Percentiles rank a stretch among this genome's conserved stretches.
Conservation (phyloP, 92 coral and sea anemone genomes). For the Porites cylindrica region DNA sequence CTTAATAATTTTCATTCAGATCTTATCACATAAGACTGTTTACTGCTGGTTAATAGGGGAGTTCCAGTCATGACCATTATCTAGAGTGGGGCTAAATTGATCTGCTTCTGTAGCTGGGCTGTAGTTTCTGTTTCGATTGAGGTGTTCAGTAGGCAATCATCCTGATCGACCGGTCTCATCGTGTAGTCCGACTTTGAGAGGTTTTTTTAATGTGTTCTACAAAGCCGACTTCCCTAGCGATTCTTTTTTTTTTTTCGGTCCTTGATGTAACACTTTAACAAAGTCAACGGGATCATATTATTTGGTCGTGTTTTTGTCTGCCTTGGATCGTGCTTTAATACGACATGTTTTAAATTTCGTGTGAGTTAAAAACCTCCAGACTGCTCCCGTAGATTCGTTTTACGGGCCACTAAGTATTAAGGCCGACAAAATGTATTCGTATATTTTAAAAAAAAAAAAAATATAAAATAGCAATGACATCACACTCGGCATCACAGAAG, state of each 20-base stretch:
- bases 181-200: not conserved
- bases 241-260: not conserved
- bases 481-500: not conserved
- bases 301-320: not conserved
- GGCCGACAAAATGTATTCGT: too few species aligned
- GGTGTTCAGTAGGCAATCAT: not conserved
- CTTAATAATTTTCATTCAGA: not conserved
- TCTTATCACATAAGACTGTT: not conserved
- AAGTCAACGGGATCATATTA: too few species aligned
- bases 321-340: not conserved
- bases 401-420: not conserved
- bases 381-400: not conserved
- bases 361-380: too few species aligned
- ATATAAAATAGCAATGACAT: conserved; percentile 24
- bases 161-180: not conserved
- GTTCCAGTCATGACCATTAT: too few species aligned
- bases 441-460: not conserved
- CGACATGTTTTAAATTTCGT: too few species aligned
- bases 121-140: not conserved
- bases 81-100: not conserved
- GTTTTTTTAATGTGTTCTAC: not conserved
- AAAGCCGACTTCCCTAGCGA: not conserved
- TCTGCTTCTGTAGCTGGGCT: not conserved
- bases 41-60: too few species aligned
- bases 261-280: too few species aligned